Base-by-base conservation (phyloP, 2,113 vertebrate genomes). In the Bambusicola thoracicus region DNA sequence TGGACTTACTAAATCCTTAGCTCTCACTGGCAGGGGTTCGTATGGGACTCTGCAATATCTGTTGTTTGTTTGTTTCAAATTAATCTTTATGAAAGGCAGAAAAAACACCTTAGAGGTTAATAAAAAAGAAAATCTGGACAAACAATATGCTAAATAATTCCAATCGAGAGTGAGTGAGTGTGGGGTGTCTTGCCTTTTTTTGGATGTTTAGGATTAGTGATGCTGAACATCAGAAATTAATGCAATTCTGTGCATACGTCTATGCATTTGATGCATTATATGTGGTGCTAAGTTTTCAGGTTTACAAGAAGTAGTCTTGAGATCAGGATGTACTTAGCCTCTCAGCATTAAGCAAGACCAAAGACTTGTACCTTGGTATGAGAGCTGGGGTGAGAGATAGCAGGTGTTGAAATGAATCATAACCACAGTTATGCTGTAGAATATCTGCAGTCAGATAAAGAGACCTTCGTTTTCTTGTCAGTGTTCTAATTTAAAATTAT, bases 221-320 rank as follows among this genome's bases (percentile, higher is more conserved):
- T 49, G 32, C 25, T 74, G 51, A 65, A 75, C 69, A 91, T 48
- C 38, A 66, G 63, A 70, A 84, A 55, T 76, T 4, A 34, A 67
- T 40, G 20, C 27, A 75, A 58, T n/a, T 51, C 49, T 51, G 49
- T 51, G 13, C 41, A 19, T 53, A 29, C 27, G 12, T 18, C 34
- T 72, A 12, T 30, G 16, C 22, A 62, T 25, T 68, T n/a, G 36
- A 41, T 73, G 24, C 30, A 11, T 79, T 63, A 65, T 46, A 15
- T 5, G 5, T 62, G n/a, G 29, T 51, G n/a, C 36, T 41, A 4
- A 0, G 1, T 24, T 68, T 81, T 63, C 1, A 4, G 24, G 30
- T 59, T 18, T 25, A 18, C 14, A 49, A 51, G 40, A 62, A 36
- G 32, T 6, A 51, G 67, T 68, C 16, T 77, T 58, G 76, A 85